Conservation (phyloP, 2,888 invertebrate genomes). For the Atrina japonica region DNA sequence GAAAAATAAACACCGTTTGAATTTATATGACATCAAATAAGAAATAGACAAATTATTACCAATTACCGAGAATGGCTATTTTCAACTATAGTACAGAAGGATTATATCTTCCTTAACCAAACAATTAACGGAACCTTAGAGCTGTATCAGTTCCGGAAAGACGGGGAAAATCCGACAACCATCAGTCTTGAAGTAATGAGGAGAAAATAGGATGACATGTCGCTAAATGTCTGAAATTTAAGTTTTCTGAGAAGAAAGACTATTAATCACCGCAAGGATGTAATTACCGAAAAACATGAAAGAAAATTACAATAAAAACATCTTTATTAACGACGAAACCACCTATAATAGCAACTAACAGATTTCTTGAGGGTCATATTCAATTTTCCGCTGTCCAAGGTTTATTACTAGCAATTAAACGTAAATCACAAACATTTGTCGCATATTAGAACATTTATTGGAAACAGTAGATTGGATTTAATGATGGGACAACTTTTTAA, state of each 20-base stretch:
- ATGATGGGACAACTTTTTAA: conserved; percentile 20
- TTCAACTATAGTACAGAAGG: conserved; percentile 17
- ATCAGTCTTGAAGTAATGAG: conserved; percentile 8
- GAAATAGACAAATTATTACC: conserved; percentile 36
- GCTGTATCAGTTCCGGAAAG: conserved; percentile 26
- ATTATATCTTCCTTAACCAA: conserved; percentile 33
- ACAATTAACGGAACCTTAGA: conserved; percentile 37
- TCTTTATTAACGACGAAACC: conserved; percentile 38
- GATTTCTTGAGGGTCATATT: conserved; percentile 41
- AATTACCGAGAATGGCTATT: conserved; percentile 27
- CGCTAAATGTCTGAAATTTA: conserved; percentile 27
- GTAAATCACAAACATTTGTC: conserved; percentile 46
- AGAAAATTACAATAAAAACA: conserved; percentile 46
- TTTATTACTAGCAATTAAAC: conserved; percentile 47
- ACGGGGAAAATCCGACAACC: conserved; percentile 21
- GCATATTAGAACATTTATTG: conserved; percentile 36
- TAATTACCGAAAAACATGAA: conserved; percentile 45
- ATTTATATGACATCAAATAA: neutral
- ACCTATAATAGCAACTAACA: conserved; percentile 30
- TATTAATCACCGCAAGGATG: conserved; percentile 46
- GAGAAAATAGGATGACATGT: conserved; percentile 13
- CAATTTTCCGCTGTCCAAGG: conserved; percentile 40
- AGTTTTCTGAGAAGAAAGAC: conserved; percentile 39
- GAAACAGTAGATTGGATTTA: conserved; percentile 30
- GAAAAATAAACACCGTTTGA: too few relatives aligned